Percentiles rank a stretch among this genome's conserved stretches.
These are phyloP conservation scores for Drosophila mercatorum DNA, from an alignment of 2,888 invertebrate species.

Conservation along the genomic window DNA sequence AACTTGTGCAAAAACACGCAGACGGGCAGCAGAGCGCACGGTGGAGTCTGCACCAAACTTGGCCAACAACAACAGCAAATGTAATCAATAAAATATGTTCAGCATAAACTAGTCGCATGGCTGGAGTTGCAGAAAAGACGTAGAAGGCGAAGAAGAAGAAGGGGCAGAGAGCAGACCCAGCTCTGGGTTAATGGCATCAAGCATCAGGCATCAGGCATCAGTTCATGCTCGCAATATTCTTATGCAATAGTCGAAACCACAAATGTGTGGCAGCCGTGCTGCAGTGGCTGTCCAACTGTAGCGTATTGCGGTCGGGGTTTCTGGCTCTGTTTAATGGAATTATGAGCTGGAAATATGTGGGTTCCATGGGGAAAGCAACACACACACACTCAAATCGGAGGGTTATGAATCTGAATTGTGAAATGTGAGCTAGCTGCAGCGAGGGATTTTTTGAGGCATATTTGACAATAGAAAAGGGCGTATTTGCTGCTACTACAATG, in stretches of 20 bases:
- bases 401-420: not conserved
- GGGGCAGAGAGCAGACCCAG: not conserved
- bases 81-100: constrained; percentile 78
- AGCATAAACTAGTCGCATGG: constrained; percentile 53
- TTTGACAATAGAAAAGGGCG: not conserved
- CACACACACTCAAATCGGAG: not conserved
- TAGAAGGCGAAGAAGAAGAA: not conserved
- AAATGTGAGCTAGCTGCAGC: not conserved
- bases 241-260: constrained; percentile 36
- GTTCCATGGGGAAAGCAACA: not conserved
- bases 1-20: constrained; percentile 71
- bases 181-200: constrained; percentile 41
- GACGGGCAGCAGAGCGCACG: not conserved
- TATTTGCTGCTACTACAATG: no score
- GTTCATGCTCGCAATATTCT: constrained; percentile 20
- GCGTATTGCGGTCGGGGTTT: constrained; percentile 7
- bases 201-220: constrained; percentile 3
- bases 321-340: constrained; percentile 15
- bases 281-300: constrained; percentile 27
- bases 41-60: constrained; percentile 3
- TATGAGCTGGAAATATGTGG: not conserved
- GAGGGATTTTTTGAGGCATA: no score
- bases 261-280: constrained; percentile 14
- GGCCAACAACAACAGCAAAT: constrained; percentile 36
- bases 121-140: constrained; percentile 15